Evolutionary conservation across 2,888 invertebrate genomes (phyloP).

Genomic region (Melanophora roralis): DNA sequence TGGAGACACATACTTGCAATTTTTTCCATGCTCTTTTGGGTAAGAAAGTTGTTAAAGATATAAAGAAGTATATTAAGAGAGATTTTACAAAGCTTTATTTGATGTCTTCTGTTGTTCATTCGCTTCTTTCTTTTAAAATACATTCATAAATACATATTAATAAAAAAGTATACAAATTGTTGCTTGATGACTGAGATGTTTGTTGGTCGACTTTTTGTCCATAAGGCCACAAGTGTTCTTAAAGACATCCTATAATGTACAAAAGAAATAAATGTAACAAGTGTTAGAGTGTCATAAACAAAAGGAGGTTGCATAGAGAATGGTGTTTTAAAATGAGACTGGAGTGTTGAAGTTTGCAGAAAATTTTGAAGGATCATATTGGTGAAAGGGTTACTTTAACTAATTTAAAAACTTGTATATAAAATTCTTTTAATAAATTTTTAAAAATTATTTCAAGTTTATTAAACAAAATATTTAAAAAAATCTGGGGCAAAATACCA

Average conservation of each 20-base stretch:
- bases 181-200: slow-evolving; percentile 20
- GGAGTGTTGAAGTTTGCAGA: no score
- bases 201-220: slow-evolving; percentile 31
- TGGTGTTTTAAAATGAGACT: no score
- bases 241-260: slow-evolving; percentile 67
- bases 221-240: slow-evolving; percentile 71
- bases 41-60: background rate
- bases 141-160: no score
- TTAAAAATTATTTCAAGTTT: no score
- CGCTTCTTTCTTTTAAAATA: background rate
- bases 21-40: slow-evolving; percentile 17
- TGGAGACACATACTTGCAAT: slow-evolving; percentile 45
- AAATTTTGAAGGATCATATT: no score
- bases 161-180: background rate
- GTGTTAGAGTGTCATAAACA: background rate
- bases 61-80: slow-evolving; percentile 14
- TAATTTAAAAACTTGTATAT: no score
- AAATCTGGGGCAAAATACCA: no score
- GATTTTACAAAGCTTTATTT: slow-evolving; percentile 14
- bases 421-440: no score
- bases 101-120: background rate
- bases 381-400: no score
- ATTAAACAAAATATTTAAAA: no score
- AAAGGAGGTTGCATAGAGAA: background rate
- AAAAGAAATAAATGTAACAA: slow-evolving; percentile 66